phyloP scores from a whole-genome alignment of 2,797 vertebrate genomes.

The Triplophysa yarkandensis region DNA sequence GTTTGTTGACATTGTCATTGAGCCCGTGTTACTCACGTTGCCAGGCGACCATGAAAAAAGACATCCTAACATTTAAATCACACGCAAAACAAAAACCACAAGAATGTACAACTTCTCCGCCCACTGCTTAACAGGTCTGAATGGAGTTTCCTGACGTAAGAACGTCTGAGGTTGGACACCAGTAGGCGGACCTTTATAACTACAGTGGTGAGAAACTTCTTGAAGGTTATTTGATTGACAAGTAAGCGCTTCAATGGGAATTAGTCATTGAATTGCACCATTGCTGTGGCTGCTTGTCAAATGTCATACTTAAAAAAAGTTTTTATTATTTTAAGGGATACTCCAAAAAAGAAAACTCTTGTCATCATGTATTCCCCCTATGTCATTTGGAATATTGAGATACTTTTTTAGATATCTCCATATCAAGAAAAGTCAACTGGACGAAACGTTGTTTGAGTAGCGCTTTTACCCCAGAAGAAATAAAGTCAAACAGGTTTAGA shows the following conservation, averaged over 20 bases:
- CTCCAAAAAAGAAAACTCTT: no score
- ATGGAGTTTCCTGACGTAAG: conserved; percentile 48
- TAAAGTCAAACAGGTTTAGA: not conserved
- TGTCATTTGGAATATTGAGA: no score
- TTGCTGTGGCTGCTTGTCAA: not conserved
- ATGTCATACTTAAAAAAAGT: no score
- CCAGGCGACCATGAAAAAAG: conserved; percentile 51
- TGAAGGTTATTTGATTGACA: conserved; percentile 27
- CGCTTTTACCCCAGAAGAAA: not conserved
- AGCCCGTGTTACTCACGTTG: conserved; percentile 57
- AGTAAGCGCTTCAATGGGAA: not conserved
- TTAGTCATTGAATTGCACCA: not conserved
- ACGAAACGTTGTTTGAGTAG: not conserved
- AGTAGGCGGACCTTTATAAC: conserved; percentile 16
- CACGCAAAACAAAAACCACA: conserved; percentile 58
- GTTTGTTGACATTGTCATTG: conserved; percentile 46
- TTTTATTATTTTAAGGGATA: no score
- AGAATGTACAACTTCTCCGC: conserved; percentile 51
- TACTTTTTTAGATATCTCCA: no score
- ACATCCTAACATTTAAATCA: conserved; percentile 58
- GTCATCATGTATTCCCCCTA: no score
- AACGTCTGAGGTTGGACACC: conserved; percentile 1
- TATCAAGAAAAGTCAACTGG: no score
- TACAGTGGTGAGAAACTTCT: conserved; percentile 36
- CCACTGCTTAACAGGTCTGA: conserved; percentile 41